Percentiles rank a stretch among this genome's conserved stretches.
Evolutionary conservation across 2,797 vertebrate species (phyloP).

Genomic region (Enteromius paludinosus): DNA sequence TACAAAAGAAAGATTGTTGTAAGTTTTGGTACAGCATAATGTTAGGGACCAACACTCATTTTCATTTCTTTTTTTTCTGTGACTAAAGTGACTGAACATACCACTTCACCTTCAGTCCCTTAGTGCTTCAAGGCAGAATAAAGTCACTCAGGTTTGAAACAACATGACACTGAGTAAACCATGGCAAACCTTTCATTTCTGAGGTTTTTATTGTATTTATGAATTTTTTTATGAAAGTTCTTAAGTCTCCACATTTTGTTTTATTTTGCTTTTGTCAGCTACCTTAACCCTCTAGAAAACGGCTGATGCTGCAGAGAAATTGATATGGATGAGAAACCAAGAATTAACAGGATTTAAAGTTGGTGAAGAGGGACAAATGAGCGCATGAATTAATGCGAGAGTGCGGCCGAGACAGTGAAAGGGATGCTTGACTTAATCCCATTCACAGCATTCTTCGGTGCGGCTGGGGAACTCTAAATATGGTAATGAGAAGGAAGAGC

Average conservation of each 20-base stretch:
- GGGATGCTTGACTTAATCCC: constrained; percentile 47
- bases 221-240: neutral
- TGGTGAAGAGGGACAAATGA: constrained; percentile 61
- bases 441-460: constrained; percentile 38
- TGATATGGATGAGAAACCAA: constrained; percentile 66
- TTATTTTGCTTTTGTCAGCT: constrained; percentile 31
- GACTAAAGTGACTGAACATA: neutral
- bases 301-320: constrained; percentile 52
- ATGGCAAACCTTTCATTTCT: neutral
- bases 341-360: constrained; percentile 68
- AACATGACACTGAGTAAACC: neutral
- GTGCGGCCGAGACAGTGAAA: constrained; percentile 34
- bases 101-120: neutral
- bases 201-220: no score
- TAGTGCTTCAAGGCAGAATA: neutral
- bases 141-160: neutral
- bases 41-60: neutral
- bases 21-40: neutral
- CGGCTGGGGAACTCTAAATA: constrained; percentile 47
- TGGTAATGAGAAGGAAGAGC: constrained; percentile 48
- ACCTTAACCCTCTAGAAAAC: constrained; percentile 45
- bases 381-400: constrained; percentile 61
- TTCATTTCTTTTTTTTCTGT: neutral
- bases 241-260: constrained; percentile 6
- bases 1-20: neutral